Evolutionary conservation across 2,113 vertebrate species (phyloP).

Genomic region (Rhagologus leucostigma): DNA sequence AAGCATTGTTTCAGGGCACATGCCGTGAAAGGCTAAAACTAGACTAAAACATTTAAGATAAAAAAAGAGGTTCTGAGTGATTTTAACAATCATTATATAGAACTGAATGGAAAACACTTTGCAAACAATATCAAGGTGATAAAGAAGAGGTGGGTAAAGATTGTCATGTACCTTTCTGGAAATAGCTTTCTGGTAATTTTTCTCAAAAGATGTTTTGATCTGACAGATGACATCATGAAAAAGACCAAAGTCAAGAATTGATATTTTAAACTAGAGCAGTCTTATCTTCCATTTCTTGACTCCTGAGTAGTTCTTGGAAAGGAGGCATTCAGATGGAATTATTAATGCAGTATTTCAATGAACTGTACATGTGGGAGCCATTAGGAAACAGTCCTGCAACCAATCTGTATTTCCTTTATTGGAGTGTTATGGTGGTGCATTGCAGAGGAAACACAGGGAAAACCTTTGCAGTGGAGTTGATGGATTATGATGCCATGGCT

Average conservation of each 20-base stretch:
- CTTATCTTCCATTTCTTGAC: background rate
- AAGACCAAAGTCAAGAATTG: background rate
- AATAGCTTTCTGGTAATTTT: background rate
- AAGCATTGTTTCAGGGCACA: background rate
- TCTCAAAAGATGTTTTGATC: background rate
- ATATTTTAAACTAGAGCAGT: background rate
- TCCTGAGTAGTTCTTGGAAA: background rate
- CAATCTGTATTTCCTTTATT: background rate
- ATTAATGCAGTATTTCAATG: background rate
- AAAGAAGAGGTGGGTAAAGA: background rate
- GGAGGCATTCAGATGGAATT: background rate
- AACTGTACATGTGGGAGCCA: background rate
- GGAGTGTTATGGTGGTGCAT: background rate
- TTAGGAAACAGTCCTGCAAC: background rate
- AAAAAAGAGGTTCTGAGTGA: background rate
- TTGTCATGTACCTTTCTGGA: background rate
- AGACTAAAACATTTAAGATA: background rate
- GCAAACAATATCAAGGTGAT: background rate
- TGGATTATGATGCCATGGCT: background rate
- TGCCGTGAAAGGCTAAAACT: background rate
- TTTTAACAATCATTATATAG: background rate
- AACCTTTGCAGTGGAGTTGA: background rate
- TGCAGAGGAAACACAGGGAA: background rate
- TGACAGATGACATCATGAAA: background rate
- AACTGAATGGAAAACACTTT: background rate